Conservation (phyloP, 2,888 invertebrate species). For the Agrochola lychnidis region DNA sequence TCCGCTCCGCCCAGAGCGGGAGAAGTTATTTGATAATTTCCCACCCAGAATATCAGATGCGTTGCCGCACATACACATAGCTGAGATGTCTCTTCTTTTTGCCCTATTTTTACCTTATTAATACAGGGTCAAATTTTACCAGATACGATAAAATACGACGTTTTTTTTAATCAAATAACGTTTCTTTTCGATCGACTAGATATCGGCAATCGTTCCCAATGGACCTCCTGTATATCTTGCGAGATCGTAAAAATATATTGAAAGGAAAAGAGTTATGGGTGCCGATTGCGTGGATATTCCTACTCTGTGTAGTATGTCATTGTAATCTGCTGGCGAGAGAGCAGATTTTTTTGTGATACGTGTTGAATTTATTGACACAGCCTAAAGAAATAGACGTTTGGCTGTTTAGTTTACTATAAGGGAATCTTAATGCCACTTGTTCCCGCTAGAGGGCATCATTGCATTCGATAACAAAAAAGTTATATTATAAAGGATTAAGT, state of each 20-base stretch:
- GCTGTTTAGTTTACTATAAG: not conserved
- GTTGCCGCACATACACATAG: too few relatives aligned
- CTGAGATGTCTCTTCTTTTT: too few relatives aligned
- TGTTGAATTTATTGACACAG: slow-evolving; percentile 15
- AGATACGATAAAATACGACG: not conserved
- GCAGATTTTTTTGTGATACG: slow-evolving; percentile 21
- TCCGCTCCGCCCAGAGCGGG: too few relatives aligned
- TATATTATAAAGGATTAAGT: too few relatives aligned
- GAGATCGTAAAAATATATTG: slow-evolving; percentile 56
- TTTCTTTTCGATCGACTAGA: slow-evolving; percentile 16
- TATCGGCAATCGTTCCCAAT: slow-evolving; percentile 42
- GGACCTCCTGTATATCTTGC: slow-evolving; percentile 40
- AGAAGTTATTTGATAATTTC: too few relatives aligned
- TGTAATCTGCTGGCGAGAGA: not conserved
- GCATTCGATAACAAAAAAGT: too few relatives aligned
- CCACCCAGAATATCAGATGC: too few relatives aligned
- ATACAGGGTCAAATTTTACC: too few relatives aligned
- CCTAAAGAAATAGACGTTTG: not conserved
- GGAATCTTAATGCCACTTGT: too few relatives aligned
- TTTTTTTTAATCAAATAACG: slow-evolving; percentile 38
- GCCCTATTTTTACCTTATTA: too few relatives aligned
- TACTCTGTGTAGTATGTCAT: not conserved
- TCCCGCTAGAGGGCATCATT: too few relatives aligned
- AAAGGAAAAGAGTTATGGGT: slow-evolving; percentile 50
- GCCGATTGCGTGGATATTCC: slow-evolving; percentile 18